Conservation (phyloP, 1,140 invertebrate species). For the Lamellibrachia luymesi region DNA sequence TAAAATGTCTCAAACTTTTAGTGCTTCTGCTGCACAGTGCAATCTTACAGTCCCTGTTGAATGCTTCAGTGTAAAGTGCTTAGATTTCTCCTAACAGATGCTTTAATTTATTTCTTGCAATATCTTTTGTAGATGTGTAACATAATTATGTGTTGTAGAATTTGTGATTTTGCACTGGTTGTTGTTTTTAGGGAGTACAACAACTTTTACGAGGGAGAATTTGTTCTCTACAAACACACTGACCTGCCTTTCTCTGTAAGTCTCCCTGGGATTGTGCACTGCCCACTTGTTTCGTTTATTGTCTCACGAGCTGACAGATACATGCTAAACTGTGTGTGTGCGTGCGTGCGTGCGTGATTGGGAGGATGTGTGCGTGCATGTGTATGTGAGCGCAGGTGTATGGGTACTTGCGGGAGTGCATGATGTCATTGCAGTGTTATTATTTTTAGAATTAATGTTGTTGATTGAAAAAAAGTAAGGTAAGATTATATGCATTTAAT, state of each 20-base stretch:
- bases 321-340: neutral
- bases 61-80: too few species aligned
- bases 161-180: neutral
- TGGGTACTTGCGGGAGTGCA: neutral
- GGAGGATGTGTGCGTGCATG: too few species aligned
- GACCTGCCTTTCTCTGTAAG: conserved; percentile 33
- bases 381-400: neutral
- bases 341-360: neutral
- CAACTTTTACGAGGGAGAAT: conserved; percentile 50
- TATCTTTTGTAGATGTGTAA: neutral
- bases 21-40: neutral
- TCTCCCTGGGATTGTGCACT: neutral
- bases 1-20: neutral
- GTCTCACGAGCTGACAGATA: too few species aligned
- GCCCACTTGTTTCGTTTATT: neutral
- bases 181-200: conserved; percentile 41
- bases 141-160: neutral
- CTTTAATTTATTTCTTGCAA: too few species aligned
- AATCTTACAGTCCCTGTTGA: neutral
- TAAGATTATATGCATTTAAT: too few species aligned
- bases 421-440: too few species aligned
- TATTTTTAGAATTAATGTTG: too few species aligned
- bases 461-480: too few species aligned
- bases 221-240: conserved; percentile 47
- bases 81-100: too few species aligned